Conservation (phyloP, 2,888 invertebrate genomes). For the Gastracanthus pulcherrimus region DNA sequence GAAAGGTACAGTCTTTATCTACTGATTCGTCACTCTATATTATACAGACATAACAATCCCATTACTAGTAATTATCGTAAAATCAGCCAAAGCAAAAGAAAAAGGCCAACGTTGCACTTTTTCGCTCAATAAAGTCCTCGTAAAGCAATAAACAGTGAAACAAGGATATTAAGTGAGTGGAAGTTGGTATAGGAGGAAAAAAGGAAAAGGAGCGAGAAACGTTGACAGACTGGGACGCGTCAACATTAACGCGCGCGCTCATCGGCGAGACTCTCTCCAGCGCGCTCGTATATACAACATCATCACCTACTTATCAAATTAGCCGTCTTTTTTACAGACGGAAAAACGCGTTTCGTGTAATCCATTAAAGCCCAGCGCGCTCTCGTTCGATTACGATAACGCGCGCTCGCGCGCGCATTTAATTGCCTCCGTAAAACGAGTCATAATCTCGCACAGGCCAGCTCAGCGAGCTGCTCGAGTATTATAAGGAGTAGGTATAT, state of each 20-base stretch:
- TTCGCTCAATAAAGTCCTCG: background rate
- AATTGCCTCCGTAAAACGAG: constrained; percentile 44
- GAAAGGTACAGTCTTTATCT: background rate
- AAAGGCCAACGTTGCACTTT: background rate
- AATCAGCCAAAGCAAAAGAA: constrained; percentile 14
- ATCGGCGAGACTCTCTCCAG: background rate
- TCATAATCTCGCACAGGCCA: constrained; percentile 28
- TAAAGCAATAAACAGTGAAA: constrained; percentile 17
- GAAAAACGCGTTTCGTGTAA: constrained; percentile 46
- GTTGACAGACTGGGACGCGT: no score
- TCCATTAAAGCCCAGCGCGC: constrained; percentile 42
- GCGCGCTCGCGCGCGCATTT: constrained; percentile 20
- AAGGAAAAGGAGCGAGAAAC: background rate
- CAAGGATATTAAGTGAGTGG: constrained; percentile 17
- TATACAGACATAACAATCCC: constrained; percentile 38
- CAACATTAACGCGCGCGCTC: no score
- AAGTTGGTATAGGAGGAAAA: background rate
- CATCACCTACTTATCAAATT: constrained; percentile 50
- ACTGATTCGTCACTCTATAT: constrained; percentile 7
- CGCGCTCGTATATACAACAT: constrained; percentile 3
- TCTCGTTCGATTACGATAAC: constrained; percentile 45
- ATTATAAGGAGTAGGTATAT: background rate
- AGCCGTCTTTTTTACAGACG: constrained; percentile 31
- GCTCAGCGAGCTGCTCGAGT: background rate
- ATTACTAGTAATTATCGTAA: constrained; percentile 48